Conservation (phyloP, 2,113 vertebrate genomes). For the Accipiter virgatus region DNA sequence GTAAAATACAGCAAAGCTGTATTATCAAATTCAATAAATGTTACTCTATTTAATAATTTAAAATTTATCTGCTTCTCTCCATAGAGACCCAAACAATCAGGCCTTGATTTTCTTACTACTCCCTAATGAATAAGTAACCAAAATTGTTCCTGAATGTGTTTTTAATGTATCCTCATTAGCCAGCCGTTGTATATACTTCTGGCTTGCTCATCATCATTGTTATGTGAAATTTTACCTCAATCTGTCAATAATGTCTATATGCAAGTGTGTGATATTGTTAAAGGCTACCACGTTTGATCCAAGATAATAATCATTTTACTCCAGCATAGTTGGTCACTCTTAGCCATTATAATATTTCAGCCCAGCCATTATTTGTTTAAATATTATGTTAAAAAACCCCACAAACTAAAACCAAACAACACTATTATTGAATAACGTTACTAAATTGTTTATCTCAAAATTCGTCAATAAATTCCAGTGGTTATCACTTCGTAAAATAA, state of each 20-base stretch:
- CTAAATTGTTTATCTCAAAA: background rate
- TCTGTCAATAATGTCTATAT: background rate
- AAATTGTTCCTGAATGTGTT: background rate
- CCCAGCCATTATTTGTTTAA: background rate
- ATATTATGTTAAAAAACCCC: background rate
- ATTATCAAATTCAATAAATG: background rate
- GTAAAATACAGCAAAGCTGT: background rate
- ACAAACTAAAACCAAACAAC: background rate
- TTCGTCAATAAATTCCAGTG: background rate
- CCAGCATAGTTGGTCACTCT: background rate
- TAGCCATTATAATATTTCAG: background rate
- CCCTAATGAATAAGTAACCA: background rate
- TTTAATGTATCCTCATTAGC: background rate
- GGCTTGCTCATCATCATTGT: background rate
- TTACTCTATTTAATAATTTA: background rate
- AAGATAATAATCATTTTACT: background rate
- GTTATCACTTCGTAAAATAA: background rate
- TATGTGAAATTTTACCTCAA: background rate
- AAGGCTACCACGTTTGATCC: background rate
- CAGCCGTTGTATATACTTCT: background rate
- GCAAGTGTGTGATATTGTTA: background rate
- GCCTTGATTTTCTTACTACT: background rate
- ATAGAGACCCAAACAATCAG: background rate
- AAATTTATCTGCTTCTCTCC: background rate
- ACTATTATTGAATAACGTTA: background rate